Percentiles rank a stretch among this genome's conserved stretches.
phyloP scores from a whole-genome alignment of 2,797 vertebrate species.

The Leptatherina wallacei region DNA sequence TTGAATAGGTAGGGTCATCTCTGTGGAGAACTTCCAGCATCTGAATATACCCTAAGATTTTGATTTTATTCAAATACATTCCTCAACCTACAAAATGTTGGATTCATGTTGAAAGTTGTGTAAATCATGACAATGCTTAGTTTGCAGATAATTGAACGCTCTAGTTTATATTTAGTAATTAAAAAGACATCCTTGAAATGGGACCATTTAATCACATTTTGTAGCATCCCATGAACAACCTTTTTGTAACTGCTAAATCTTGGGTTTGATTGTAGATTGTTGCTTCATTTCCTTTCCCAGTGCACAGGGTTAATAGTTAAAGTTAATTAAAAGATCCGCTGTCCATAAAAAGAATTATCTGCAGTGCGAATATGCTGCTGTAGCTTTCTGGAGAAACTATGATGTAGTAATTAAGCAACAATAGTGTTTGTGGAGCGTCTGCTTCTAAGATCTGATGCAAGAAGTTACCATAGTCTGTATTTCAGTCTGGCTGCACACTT shows the following conservation, averaged over 20 bases:
- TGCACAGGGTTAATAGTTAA: slow-evolving; percentile 54
- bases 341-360: slow-evolving; percentile 66
- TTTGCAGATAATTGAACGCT: too few species aligned
- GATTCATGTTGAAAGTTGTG: too few species aligned
- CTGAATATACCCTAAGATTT: too few species aligned
- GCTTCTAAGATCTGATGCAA: slow-evolving; percentile 15
- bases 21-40: too few species aligned
- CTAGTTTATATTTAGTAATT: too few species aligned
- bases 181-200: too few species aligned
- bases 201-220: too few species aligned
- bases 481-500: neutral
- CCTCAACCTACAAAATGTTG: too few species aligned
- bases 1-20: too few species aligned
- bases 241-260: neutral
- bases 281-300: neutral
- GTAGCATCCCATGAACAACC: neutral
- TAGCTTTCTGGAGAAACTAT: slow-evolving; percentile 14
- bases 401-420: slow-evolving; percentile 31
- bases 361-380: slow-evolving; percentile 63
- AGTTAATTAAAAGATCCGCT: slow-evolving; percentile 56
- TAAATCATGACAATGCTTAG: too few species aligned
- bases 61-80: too few species aligned
- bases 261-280: neutral
- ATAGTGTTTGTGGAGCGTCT: slow-evolving; percentile 32
- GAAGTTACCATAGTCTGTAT: slow-evolving; percentile 5